Evolutionary conservation across 2,113 vertebrate genomes (phyloP), one percentile per base, ranked within the genome.

Genomic region (Tiliqua scincoides): DNA sequence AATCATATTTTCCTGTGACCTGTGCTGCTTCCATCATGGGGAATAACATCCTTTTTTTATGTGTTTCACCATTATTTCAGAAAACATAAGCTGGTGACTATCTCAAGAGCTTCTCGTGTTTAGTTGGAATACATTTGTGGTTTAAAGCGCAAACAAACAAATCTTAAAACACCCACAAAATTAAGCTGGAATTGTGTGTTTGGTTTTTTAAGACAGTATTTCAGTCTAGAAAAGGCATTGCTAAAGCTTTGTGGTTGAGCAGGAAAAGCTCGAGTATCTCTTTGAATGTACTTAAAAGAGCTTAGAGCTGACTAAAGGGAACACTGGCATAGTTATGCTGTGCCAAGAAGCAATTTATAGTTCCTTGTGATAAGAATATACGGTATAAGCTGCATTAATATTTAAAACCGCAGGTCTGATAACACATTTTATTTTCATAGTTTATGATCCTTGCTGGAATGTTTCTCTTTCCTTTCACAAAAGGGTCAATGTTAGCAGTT

Each of bases 271-370:
- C 88, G 91, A 79, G 84, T 54, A 54, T 54, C 52, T 54, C 52
- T 54, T 54, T 54, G 52, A 82, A 71, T 0, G 0, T 91, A 77
- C 90, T 92, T 93, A 91, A 92, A 94, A 93, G 82, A 91, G 93
- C 91, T 90, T 93, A 91, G 43, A 91, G 90, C 89, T 89, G 91
- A 86, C 85, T 89, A 90, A 75, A 91, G 80, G 43, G 88, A 94
- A 95, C 93, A 94, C 89, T 93, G 93, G 91, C 90, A 91, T 92
- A 91, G 90, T 94, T 93, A 89, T 93, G 59, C 0, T 0, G 84
- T 91, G 93, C 93, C 93, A 93, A 92, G 92, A 94, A 93, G 93
- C 89, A 89, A 91, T 93, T 94, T 92, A 94, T 90, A 92, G 89
- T 95, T 95, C 94, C 93, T 94, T 92, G 87, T 91, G 92, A 93